Conservation (phyloP, 2,113 vertebrate species). For the Rhegmatorhina hoffmannsi region DNA sequence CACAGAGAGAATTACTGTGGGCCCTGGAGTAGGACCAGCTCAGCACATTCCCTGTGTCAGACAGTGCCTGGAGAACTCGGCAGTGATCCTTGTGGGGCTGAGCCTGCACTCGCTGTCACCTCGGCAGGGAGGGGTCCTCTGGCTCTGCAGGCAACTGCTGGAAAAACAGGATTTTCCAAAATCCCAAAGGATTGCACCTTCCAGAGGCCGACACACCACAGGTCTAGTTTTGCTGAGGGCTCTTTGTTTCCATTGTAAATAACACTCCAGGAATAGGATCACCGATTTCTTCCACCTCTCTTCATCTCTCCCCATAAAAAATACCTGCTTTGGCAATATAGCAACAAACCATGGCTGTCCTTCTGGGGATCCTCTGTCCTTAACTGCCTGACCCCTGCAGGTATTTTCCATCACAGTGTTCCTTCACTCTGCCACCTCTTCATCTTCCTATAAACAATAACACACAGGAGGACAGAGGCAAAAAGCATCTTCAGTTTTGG, state of each 20-base stretch:
- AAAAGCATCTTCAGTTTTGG: not conserved
- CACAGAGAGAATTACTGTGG: not conserved
- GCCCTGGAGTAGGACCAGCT: not conserved
- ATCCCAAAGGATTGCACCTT: not conserved
- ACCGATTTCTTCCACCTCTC: not conserved
- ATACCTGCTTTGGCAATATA: not conserved
- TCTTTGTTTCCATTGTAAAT: not conserved
- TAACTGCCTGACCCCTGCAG: not conserved
- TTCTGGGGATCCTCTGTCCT: not conserved
- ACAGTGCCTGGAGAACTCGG: not conserved
- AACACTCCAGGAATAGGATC: not conserved
- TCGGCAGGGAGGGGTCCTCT: not conserved
- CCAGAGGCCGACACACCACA: not conserved
- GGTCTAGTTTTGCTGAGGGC: not conserved
- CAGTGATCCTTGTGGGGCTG: not conserved
- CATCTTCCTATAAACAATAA: not conserved
- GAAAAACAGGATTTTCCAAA: not conserved
- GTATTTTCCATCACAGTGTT: fast-evolving
- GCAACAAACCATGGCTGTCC: not conserved
- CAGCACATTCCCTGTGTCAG: slow-evolving; percentile 12
- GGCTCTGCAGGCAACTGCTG: not conserved
- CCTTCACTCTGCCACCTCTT: not conserved
- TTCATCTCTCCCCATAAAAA: not conserved
- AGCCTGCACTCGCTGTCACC: not conserved
- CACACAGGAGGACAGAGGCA: fast-evolving